Evolutionary conservation across 2,888 invertebrate genomes (phyloP), one percentile per base, ranked within the genome.

Genomic region (Lochmaea crataegi): DNA sequence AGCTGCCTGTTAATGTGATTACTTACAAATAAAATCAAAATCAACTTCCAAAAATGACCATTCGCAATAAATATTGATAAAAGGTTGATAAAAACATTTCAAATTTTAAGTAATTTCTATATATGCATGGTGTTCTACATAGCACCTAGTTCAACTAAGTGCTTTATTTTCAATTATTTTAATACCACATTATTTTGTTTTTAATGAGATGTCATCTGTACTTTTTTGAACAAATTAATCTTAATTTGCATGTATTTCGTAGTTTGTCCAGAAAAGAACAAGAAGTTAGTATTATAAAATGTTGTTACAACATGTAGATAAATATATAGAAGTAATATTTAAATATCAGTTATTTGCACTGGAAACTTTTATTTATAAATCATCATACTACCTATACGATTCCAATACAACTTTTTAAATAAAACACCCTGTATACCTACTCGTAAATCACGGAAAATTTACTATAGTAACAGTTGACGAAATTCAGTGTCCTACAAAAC

Each of bases 201-300:
- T 12, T 61, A 58, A 60, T 16, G 38, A 51, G 32, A 38, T 61
- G 41, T 48, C 41, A 61, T 22, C 65, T 57, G 65, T 57, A n/a
- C 64, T 68, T 64, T 72, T 64, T 58, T 68, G 61, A 72, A 64
- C 11, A 51, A 68, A 65, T 64, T 22, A 10, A 63, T 32, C 16
- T 22, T 41, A 64, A 42, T 26, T 61, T 72, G 68, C 72, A 68
- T 68, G 68, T 72, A n/a, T 41, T 48, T 72, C 32, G 16, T 53
- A 38, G 16, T 65, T 66, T 26, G 45, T 71, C 63, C 71, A 71
- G 57, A 57, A 72, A 58, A 71, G 6, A 57, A 72, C 51, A 58
- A 58, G 22, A 56, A 58, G 14, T 48, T 48, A 58, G 38, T 5
- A 22, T 48, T 26, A 12, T n/a, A 67, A 2, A 45, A 11, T 57